Evolutionary conservation across 2,888 invertebrate genomes (phyloP).

Genomic region (Xestia c-nigrum): DNA sequence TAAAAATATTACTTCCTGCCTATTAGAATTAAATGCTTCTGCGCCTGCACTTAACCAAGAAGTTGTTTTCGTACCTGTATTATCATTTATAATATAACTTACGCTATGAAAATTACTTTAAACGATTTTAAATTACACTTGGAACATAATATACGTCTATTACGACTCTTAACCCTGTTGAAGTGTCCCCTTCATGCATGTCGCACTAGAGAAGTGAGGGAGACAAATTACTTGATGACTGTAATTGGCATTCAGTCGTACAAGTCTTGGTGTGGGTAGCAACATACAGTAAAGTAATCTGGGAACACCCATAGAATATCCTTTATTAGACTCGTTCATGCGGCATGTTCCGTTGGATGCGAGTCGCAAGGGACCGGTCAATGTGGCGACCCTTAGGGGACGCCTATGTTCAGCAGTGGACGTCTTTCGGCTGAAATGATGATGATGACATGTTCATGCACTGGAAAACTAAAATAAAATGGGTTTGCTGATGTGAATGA

Average conservation of each 20-base stretch:
- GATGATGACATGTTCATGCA: neutral
- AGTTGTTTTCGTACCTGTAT: conserved; percentile 5
- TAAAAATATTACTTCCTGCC: conserved; percentile 8
- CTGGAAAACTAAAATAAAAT: neutral
- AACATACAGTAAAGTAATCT: neutral
- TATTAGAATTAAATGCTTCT: conserved; percentile 22
- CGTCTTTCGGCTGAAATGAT: no score
- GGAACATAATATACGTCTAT: conserved; percentile 35
- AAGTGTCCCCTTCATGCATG: conserved; percentile 22
- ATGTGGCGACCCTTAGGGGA: no score
- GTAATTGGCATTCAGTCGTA: conserved; percentile 3
- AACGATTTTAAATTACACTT: conserved; percentile 40
- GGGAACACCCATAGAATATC: neutral
- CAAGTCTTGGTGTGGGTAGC: neutral
- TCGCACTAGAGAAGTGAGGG: conserved; percentile 14
- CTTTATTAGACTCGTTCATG: neutral
- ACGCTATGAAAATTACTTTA: conserved; percentile 32
- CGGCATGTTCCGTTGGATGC: no score
- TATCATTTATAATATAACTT: conserved; percentile 8
- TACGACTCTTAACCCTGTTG: conserved; percentile 18
- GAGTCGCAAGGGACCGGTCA: no score
- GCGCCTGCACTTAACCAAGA: conserved; percentile 23
- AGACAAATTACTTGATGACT: conserved; percentile 34
- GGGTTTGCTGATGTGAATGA: neutral
- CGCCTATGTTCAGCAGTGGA: no score